These are phyloP conservation scores for Dipodomys ordii DNA, from an alignment of 2,113 vertebrate species.

Conservation along the genomic window DNA sequence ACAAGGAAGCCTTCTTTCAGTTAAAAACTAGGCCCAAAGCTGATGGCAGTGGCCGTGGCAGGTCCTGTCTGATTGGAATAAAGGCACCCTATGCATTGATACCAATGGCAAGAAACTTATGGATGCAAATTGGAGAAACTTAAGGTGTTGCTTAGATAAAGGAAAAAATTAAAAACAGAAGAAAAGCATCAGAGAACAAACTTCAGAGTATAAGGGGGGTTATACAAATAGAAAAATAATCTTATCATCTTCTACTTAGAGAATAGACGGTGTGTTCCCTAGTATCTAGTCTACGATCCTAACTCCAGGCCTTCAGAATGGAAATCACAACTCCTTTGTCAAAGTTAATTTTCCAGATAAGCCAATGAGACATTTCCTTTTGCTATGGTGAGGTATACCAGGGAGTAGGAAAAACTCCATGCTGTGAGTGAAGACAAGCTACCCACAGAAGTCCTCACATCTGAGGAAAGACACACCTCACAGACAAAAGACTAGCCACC, in stretches of 20 bases:
- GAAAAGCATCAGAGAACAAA: neutral
- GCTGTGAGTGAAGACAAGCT: no score
- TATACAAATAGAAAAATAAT: neutral
- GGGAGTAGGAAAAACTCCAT: no score
- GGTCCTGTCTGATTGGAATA: neutral
- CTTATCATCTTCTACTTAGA: neutral
- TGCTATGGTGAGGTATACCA: neutral
- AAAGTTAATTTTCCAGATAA: conserved; percentile 40
- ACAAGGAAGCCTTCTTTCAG: neutral
- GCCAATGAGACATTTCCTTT: neutral
- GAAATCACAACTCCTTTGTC: neutral
- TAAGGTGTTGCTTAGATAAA: neutral
- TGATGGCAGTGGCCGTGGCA: neutral
- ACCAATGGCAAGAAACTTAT: neutral
- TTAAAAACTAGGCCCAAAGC: neutral
- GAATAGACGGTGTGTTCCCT: neutral
- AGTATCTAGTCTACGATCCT: neutral
- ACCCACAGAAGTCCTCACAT: no score
- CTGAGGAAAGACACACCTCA: no score
- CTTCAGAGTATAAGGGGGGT: neutral
- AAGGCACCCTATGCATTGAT: neutral
- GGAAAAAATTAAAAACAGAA: neutral
- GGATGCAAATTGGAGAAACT: neutral
- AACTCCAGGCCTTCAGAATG: neutral
- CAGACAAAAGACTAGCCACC: no score